Evolutionary conservation across 1,140 invertebrate genomes (phyloP).

Genomic region (Anoplolepis gracilipes): DNA sequence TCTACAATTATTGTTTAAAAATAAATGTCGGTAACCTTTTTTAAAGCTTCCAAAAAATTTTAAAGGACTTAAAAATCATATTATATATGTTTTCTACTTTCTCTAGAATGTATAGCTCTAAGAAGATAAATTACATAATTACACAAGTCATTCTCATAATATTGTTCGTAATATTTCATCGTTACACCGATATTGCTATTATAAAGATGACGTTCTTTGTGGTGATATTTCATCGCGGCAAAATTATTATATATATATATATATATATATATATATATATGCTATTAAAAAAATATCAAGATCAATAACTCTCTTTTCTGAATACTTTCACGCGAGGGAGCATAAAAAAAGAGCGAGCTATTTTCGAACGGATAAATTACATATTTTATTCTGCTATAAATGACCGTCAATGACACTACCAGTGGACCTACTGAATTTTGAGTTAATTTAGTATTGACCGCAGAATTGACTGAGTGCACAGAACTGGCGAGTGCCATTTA

Average conservation of each 20-base stretch:
- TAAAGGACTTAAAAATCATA: not conserved
- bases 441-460: slow-evolving; percentile 80
- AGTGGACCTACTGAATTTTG: slow-evolving; percentile 68
- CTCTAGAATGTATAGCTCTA: not conserved
- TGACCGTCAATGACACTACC: not conserved
- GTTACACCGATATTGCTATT: slow-evolving; percentile 38
- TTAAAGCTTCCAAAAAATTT: not conserved
- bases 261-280: too few species aligned
- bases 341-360: not conserved
- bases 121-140: slow-evolving; percentile 58
- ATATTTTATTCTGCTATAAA: slow-evolving; percentile 23
- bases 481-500: slow-evolving; percentile 78
- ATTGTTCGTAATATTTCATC: slow-evolving; percentile 55
- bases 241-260: slow-evolving; percentile 13
- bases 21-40: too few species aligned
- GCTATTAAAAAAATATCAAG: too few species aligned
- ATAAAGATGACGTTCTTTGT: slow-evolving; percentile 38
- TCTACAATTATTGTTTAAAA: not conserved
- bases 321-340: not conserved
- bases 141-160: slow-evolving; percentile 52
- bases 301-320: not conserved
- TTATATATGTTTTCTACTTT: not conserved
- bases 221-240: slow-evolving; percentile 45
- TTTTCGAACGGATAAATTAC: slow-evolving; percentile 34
- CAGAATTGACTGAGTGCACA: slow-evolving; percentile 73